phyloP scores from a whole-genome alignment of 2,888 invertebrate species.

The Pterostichus madidus region DNA sequence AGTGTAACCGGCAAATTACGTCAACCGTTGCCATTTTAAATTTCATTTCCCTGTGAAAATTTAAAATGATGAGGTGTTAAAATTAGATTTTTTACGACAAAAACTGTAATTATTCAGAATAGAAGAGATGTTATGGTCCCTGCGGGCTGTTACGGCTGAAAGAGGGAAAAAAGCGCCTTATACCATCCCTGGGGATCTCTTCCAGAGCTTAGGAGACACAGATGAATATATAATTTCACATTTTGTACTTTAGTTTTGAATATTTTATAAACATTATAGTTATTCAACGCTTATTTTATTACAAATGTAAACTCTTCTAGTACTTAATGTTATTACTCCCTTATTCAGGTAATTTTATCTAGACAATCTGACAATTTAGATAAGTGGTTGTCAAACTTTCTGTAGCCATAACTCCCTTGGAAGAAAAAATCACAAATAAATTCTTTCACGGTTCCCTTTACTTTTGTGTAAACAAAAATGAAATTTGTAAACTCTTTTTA shows the following conservation, averaged over 20 bases:
- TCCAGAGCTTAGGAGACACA: slow-evolving; percentile 16
- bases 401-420: no score
- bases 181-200: neutral
- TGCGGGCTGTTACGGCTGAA: slow-evolving; percentile 16
- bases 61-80: slow-evolving; percentile 59
- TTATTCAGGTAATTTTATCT: neutral
- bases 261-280: slow-evolving; percentile 32
- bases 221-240: slow-evolving; percentile 44
- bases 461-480: no score
- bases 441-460: no score
- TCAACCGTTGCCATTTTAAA: slow-evolving; percentile 56
- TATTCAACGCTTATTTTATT: slow-evolving; percentile 26
- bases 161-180: neutral
- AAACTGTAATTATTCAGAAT: slow-evolving; percentile 60
- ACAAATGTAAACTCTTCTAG: neutral
- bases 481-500: no score
- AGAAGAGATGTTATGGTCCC: slow-evolving; percentile 48
- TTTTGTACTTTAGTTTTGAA: slow-evolving; percentile 36
- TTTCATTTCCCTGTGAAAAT: slow-evolving; percentile 51
- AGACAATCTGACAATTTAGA: no score
- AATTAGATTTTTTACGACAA: slow-evolving; percentile 61
- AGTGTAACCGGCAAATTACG: slow-evolving; percentile 44
- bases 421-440: no score
- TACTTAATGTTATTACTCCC: neutral
- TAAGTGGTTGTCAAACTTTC: neutral